Percentiles rank a stretch among this genome's conserved stretches.
Evolutionary conservation across 30 jellyfish, hydroid and myxozoan species (phyloP).

Genomic region (Hydractinia echinata): DNA sequence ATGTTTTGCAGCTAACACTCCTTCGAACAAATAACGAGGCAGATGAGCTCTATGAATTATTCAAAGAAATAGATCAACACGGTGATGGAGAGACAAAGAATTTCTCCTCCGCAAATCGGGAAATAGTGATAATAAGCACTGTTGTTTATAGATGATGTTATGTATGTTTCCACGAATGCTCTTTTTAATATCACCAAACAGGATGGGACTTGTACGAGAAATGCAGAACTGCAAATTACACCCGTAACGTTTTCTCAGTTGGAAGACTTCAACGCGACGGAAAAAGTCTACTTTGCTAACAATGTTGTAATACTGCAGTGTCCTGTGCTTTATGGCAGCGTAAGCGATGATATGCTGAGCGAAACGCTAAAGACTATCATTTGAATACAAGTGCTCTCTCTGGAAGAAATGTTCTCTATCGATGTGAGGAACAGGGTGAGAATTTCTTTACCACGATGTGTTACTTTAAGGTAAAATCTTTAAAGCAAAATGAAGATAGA

Average conservation of each 20-base stretch:
- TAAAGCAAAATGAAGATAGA: neutral
- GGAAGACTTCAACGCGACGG: neutral
- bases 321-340: conserved; percentile 22
- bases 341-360: neutral
- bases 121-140: neutral
- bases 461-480: neutral
- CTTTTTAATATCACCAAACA: conserved; percentile 2
- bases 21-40: neutral
- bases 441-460: neutral
- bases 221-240: neutral
- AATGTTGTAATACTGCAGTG: conserved; percentile 1
- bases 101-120: too few species aligned
- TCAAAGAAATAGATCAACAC: neutral
- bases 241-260: neutral
- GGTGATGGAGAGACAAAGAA: too few species aligned
- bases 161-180: conserved; percentile 24
- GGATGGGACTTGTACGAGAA: neutral
- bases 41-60: neutral
- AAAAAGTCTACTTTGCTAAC: neutral
- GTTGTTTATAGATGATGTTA: conserved; percentile 12
- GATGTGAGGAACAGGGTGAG: neutral
- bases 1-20: neutral
- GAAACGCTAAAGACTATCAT: conserved; percentile 8
- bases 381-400: neutral
- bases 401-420: conserved; percentile 11